Evolutionary conservation across 2,113 vertebrate genomes (phyloP).

Genomic region (Hystrix cristata): DNA sequence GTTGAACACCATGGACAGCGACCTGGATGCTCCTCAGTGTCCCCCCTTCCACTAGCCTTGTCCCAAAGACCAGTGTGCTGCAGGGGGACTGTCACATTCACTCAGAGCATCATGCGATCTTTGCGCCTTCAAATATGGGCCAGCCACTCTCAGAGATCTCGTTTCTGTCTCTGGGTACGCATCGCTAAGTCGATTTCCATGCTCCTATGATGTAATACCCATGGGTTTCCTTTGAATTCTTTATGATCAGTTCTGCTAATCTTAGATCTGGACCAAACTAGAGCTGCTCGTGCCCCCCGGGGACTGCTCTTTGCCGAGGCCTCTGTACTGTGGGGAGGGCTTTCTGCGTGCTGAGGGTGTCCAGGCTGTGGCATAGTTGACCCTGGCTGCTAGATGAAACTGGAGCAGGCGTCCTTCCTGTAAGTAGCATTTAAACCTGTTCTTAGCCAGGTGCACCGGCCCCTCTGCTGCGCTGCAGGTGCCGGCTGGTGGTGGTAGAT

Average conservation of each 20-base stretch:
- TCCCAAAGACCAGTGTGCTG: not conserved
- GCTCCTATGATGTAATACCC: not conserved
- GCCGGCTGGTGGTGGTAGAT: not conserved
- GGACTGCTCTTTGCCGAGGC: not conserved
- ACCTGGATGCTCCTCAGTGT: fast-evolving
- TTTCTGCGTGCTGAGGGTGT: not conserved
- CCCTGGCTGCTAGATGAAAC: not conserved
- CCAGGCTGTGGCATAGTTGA: not conserved
- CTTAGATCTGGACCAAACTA: not conserved
- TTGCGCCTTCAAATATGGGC: not conserved
- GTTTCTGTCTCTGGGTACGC: not conserved
- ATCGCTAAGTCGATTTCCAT: not conserved
- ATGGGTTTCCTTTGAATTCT: not conserved
- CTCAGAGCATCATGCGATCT: not conserved
- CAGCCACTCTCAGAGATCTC: not conserved
- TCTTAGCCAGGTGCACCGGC: not conserved
- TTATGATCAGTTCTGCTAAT: not conserved
- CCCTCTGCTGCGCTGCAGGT: not conserved
- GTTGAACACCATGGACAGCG: conserved; percentile 29
- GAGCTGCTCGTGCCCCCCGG: not conserved
- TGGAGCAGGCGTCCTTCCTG: not conserved
- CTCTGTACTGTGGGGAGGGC: not conserved
- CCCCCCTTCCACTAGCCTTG: not conserved
- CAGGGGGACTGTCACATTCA: not conserved
- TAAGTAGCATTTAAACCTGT: not conserved